Percentiles rank a stretch among this genome's conserved stretches.
Conservation (phyloP, 2,113 vertebrate species). For the Chloropsis cyanopogon region DNA sequence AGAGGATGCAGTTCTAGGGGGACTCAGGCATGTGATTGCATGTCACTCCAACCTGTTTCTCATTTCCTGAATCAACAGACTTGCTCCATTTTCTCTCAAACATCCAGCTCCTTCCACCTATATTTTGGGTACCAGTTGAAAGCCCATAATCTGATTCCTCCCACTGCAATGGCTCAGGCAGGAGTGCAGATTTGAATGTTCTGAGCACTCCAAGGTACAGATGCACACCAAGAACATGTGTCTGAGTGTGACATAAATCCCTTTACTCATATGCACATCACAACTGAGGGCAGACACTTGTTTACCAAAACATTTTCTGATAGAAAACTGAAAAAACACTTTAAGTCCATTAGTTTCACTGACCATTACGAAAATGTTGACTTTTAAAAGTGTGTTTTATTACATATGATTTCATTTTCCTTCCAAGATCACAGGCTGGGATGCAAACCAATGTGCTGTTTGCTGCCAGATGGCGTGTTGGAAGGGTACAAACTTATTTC, state of each 20-base stretch:
- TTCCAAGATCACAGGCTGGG: constrained; percentile 35
- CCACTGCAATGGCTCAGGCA: not conserved
- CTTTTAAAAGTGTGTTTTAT: not conserved
- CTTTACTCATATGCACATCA: not conserved
- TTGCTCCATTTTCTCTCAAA: not conserved
- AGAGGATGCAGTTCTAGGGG: not conserved
- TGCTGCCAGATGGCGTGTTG: constrained; percentile 54
- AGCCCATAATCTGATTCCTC: constrained; percentile 12
- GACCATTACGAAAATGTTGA: not conserved
- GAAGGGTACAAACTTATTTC: constrained; percentile 57
- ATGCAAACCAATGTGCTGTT: constrained; percentile 30
- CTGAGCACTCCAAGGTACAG: not conserved
- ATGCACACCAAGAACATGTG: not conserved
- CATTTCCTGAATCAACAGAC: not conserved
- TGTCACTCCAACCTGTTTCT: not conserved
- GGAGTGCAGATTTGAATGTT: not conserved
- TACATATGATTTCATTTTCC: constrained; percentile 22
- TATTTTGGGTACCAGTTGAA: not conserved
- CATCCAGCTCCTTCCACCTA: not conserved
- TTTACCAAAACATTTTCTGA: constrained; percentile 7
- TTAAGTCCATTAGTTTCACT: not conserved
- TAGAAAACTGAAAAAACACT: not conserved
- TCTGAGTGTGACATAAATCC: not conserved
- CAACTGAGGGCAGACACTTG: not conserved
- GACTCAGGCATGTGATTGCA: not conserved